Conservation (phyloP, 2,113 vertebrate species). For the Vulpes ferrilata region DNA sequence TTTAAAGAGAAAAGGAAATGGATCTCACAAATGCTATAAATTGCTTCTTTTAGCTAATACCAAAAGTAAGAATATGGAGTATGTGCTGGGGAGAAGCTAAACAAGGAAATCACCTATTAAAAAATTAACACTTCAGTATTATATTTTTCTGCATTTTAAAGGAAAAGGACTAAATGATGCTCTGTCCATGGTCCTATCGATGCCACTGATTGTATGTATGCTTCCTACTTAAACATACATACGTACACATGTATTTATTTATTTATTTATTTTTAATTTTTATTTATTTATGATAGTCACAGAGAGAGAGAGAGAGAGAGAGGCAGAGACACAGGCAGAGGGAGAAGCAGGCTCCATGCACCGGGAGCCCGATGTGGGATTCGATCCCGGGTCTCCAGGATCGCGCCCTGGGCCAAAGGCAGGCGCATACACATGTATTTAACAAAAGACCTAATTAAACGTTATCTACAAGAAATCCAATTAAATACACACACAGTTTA, state of each 20-base stretch:
- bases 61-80: background rate
- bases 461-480: background rate
- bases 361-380: no score
- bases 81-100: background rate
- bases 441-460: background rate
- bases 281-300: no score
- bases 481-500: background rate
- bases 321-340: no score
- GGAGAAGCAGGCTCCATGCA: no score
- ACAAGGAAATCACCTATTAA: constrained; percentile 12
- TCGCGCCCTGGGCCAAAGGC: no score
- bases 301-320: no score
- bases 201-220: background rate
- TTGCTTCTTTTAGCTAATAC: background rate
- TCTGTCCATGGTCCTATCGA: constrained; percentile 8
- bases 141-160: constrained; percentile 14
- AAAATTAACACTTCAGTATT: background rate
- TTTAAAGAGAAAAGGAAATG: constrained; percentile 55
- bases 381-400: no score
- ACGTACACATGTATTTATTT: background rate
- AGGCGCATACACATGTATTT: background rate
- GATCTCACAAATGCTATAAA: background rate
- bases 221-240: background rate
- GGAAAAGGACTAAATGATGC: background rate
- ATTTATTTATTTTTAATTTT: no score